These are phyloP conservation scores for Callipepla californica DNA, from an alignment of 2,113 vertebrate genomes.

Conservation along the genomic window DNA sequence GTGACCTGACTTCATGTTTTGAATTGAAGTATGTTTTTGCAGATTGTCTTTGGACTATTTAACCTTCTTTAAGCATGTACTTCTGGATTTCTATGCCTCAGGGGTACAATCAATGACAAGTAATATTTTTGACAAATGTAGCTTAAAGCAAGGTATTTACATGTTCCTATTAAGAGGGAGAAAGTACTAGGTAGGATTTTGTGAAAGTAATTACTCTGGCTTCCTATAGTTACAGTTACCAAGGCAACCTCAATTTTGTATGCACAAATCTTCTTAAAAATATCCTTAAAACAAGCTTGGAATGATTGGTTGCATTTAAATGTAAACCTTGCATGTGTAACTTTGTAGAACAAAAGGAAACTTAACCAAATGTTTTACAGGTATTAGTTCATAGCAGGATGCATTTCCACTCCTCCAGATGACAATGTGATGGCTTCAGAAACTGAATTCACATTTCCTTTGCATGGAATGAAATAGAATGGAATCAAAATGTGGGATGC, in stretches of 20 bases:
- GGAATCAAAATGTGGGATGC: not conserved
- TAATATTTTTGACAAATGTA: not conserved
- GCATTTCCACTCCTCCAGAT: not conserved
- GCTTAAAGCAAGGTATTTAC: conserved; percentile 6
- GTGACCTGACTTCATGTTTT: not conserved
- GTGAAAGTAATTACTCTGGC: conserved; percentile 45
- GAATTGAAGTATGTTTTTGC: not conserved
- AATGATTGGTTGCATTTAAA: conserved; percentile 19
- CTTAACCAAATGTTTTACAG: not conserved
- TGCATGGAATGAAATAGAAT: not conserved
- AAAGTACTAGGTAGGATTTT: conserved; percentile 49
- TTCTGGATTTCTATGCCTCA: not conserved
- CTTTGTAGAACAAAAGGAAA: not conserved
- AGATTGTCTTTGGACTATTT: not conserved
- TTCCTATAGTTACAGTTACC: conserved; percentile 61
- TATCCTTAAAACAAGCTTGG: conserved; percentile 37
- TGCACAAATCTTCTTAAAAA: conserved; percentile 37
- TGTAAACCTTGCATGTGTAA: not conserved
- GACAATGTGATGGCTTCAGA: not conserved
- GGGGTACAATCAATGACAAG: not conserved
- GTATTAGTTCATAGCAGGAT: not conserved
- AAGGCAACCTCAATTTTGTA: conserved; percentile 60
- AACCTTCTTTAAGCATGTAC: not conserved
- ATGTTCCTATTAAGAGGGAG: not conserved
- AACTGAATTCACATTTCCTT: not conserved